Evolutionary conservation across 2,797 vertebrate genomes (phyloP).

Genomic region (Agapornis canus): DNA sequence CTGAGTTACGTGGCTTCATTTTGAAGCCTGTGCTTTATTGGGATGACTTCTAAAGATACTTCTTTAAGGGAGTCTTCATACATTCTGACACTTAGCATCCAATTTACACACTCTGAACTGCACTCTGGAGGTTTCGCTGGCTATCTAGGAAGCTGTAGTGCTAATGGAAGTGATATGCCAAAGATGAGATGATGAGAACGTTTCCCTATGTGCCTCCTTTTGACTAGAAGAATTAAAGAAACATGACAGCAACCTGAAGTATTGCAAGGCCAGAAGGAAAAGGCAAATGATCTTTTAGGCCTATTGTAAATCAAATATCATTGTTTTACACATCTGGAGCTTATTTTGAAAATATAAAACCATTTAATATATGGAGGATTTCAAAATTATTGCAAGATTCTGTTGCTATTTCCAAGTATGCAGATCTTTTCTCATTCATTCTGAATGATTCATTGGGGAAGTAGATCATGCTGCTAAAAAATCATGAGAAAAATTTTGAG

Average conservation of each 20-base stretch:
- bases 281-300: neutral
- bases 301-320: neutral
- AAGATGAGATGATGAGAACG: neutral
- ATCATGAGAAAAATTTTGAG: slow-evolving; percentile 29
- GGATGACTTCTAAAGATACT: neutral
- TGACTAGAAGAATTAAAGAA: neutral
- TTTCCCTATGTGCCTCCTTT: neutral
- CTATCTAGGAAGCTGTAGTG: neutral
- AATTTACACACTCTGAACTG: neutral
- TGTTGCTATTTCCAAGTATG: slow-evolving; percentile 20
- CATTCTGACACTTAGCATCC: neutral
- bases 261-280: neutral
- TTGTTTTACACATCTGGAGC: slow-evolving; percentile 24
- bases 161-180: neutral
- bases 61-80: neutral
- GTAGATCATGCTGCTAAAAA: slow-evolving; percentile 24
- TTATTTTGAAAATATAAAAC: slow-evolving; percentile 7
- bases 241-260: neutral
- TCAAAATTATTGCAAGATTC: neutral
- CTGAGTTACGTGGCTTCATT: neutral
- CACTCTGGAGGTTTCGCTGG: neutral
- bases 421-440: neutral
- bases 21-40: neutral
- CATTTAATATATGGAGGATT: neutral
- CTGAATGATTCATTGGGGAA: slow-evolving; percentile 54